Evolutionary conservation across 2,113 vertebrate species (phyloP).

Genomic region (Clarias gariepinus): DNA sequence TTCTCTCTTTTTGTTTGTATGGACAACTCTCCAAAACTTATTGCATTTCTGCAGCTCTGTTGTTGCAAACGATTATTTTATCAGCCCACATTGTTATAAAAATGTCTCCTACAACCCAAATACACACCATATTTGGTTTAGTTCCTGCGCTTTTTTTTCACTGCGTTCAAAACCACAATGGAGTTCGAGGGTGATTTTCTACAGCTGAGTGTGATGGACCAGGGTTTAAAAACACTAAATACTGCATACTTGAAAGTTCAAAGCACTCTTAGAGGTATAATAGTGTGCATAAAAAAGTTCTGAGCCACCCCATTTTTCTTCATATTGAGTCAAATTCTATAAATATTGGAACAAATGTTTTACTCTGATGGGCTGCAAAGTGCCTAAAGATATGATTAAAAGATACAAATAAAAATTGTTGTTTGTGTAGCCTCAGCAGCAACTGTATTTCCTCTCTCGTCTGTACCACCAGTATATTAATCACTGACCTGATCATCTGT

Average conservation of each 20-base stretch:
- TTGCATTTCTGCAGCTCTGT: not conserved
- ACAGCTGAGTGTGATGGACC: not conserved
- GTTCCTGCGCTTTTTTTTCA: not conserved
- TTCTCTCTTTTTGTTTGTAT: not conserved
- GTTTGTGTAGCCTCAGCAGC: no score
- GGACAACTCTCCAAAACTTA: not conserved
- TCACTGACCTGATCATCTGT: no score
- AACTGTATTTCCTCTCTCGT: no score
- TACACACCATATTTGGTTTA: not conserved
- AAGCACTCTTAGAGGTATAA: not conserved
- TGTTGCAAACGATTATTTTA: not conserved
- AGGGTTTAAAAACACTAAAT: not conserved
- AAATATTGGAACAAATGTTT: no score
- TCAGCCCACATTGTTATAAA: not conserved
- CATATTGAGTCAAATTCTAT: no score
- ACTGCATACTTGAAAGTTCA: not conserved
- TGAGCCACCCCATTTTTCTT: no score
- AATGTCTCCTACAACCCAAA: not conserved
- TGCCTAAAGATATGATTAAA: no score
- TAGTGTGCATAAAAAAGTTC: no score
- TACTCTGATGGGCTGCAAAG: no score
- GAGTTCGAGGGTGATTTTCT: not conserved
- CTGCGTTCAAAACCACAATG: not conserved
- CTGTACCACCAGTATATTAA: no score
- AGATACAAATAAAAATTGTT: no score